Evolutionary conservation across 2,888 invertebrate species (phyloP).

Genomic region (Quadroppia sp.): DNA sequence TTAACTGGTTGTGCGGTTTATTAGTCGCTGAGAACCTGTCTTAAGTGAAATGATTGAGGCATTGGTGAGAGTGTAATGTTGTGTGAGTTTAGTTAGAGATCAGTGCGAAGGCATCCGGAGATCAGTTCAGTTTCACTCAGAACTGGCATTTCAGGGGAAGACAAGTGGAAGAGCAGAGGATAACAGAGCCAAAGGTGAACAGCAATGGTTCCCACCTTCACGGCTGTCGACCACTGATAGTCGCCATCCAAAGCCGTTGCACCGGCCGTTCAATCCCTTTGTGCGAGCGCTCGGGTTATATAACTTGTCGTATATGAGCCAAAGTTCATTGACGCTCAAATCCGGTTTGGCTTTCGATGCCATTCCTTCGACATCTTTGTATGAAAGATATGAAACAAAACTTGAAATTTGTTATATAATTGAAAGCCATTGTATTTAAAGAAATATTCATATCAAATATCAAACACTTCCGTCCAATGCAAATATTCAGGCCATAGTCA

Average conservation of each 20-base stretch:
- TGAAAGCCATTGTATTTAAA: not conserved
- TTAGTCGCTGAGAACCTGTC: slow-evolving; percentile 4
- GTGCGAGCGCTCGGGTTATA: not conserved
- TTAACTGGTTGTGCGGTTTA: slow-evolving; percentile 21
- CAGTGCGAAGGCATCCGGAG: slow-evolving; percentile 5
- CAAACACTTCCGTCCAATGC: not conserved
- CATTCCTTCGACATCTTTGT: not conserved
- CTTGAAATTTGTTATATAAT: not conserved
- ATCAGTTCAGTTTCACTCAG: not conserved
- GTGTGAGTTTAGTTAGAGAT: too few relatives aligned
- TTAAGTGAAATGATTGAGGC: not conserved
- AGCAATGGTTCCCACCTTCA: slow-evolving; percentile 3
- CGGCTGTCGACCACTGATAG: not conserved
- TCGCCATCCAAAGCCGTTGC: slow-evolving; percentile 14
- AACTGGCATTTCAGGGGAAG: not conserved
- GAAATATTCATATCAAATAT: slow-evolving; percentile 1
- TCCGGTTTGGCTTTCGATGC: slow-evolving; percentile 22
- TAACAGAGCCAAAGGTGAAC: not conserved
- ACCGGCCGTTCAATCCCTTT: slow-evolving; percentile 2
- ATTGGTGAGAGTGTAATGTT: slow-evolving; percentile 23
- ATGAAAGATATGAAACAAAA: not conserved
- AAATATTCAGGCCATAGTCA: slow-evolving; percentile 2
- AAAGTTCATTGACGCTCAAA: slow-evolving; percentile 24
- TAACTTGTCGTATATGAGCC: not conserved
- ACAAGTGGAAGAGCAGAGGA: not conserved